Conservation (phyloP, 2,113 vertebrate genomes). For the Myrmecophaga tridactyla region DNA sequence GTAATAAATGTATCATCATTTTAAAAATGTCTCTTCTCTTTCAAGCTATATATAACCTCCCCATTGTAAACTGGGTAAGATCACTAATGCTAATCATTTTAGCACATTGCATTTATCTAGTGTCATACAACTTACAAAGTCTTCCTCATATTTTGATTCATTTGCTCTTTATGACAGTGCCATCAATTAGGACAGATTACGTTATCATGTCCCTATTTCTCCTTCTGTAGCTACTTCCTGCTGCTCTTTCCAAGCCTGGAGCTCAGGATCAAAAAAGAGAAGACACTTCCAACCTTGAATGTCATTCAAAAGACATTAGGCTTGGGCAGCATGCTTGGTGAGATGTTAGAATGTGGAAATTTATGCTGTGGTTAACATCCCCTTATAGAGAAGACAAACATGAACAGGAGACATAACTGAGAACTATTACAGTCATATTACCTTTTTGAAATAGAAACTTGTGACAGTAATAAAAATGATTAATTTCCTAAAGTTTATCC, state of each 20-base stretch:
- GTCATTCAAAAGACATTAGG: background rate
- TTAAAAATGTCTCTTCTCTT: background rate
- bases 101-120: conserved; percentile 6
- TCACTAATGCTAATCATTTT: conserved; percentile 40
- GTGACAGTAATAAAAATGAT: conserved; percentile 15
- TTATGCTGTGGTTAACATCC: background rate
- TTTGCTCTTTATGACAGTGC: background rate
- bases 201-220: background rate
- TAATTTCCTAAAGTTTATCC: conserved; percentile 47
- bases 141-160: conserved; percentile 12
- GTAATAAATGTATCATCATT: conserved; percentile 1
- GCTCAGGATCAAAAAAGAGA: background rate
- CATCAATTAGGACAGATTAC: conserved; percentile 8
- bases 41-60: conserved; percentile 17
- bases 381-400: background rate
- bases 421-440: background rate
- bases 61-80: conserved; percentile 4
- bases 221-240: background rate
- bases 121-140: conserved; percentile 12
- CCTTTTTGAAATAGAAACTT: background rate
- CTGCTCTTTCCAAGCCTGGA: background rate
- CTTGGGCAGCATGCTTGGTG: background rate
- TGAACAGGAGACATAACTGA: background rate
- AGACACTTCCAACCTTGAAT: background rate
- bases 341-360: background rate